Conservation (phyloP, 2,888 invertebrate species). For the Lasioglossum villosulum region DNA sequence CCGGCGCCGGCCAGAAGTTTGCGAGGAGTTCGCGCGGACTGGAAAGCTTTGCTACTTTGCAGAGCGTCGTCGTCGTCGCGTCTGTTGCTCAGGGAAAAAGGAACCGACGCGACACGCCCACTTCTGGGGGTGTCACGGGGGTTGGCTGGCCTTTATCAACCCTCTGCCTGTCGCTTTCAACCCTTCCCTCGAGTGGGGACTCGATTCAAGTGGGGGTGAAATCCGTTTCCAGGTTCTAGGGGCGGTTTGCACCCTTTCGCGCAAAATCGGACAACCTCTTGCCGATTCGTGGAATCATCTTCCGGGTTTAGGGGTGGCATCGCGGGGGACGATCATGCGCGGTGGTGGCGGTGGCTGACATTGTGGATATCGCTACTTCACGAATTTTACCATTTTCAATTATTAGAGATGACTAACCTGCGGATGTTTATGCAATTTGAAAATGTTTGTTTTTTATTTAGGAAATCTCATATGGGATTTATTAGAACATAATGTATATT, state of each 20-base stretch:
- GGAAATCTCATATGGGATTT: too few relatives aligned
- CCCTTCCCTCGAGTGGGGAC: slow-evolving; percentile 12
- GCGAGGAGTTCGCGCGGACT: slow-evolving; percentile 50
- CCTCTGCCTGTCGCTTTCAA: slow-evolving; percentile 27
- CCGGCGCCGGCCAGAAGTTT: slow-evolving; percentile 58
- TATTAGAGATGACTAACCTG: too few relatives aligned
- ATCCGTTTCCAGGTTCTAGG: slow-evolving; percentile 60
- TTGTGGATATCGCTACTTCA: background rate
- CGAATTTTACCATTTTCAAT: too few relatives aligned
- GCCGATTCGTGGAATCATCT: slow-evolving; percentile 70
- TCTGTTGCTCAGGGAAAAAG: slow-evolving; percentile 52
- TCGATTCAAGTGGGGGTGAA: background rate
- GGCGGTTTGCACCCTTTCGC: slow-evolving; percentile 60
- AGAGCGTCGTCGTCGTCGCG: background rate
- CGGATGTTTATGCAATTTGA: too few relatives aligned
- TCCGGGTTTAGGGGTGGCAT: slow-evolving; percentile 24
- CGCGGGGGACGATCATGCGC: slow-evolving; percentile 52
- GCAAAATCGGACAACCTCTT: slow-evolving; percentile 71
- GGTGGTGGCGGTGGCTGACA: background rate
- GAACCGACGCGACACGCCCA: slow-evolving; percentile 63
- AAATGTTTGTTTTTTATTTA: too few relatives aligned
- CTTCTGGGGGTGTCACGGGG: slow-evolving; percentile 61
- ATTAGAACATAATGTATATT: too few relatives aligned
- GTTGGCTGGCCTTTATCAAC: slow-evolving; percentile 54
- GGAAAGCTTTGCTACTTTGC: slow-evolving; percentile 43